These are phyloP conservation scores for Orius insidiosus DNA, from an alignment of 1,140 invertebrate species.

Conservation along the genomic window DNA sequence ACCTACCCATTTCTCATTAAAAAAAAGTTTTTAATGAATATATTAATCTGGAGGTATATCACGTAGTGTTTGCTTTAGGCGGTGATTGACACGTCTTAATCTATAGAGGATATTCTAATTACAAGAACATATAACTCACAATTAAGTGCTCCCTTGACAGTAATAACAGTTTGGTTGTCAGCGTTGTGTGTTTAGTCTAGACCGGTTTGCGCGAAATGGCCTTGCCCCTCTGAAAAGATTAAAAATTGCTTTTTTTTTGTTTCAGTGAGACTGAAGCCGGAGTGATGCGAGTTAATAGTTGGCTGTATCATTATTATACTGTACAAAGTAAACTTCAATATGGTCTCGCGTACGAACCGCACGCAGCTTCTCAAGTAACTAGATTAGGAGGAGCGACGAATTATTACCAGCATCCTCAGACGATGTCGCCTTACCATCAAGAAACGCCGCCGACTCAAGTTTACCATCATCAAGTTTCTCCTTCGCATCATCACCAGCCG, in stretches of 20 bases:
- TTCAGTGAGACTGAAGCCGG: conserved; percentile 71
- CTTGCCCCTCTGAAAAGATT: too few relatives aligned
- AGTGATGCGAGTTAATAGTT: conserved; percentile 78
- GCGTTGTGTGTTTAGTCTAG: too few relatives aligned
- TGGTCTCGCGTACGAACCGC: conserved; percentile 55
- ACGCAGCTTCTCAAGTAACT: conserved; percentile 20
- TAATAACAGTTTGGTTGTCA: too few relatives aligned
- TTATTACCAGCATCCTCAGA: conserved; percentile 16
- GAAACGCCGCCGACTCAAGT: conserved; percentile 23
- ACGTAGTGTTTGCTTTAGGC: too few relatives aligned
- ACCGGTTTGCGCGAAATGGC: too few relatives aligned
- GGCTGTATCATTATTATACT: conserved; percentile 86
- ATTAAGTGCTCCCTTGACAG: too few relatives aligned
- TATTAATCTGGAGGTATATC: too few relatives aligned
- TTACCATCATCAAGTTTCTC: conserved; percentile 22
- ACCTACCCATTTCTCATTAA: too few relatives aligned
- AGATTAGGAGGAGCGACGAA: conserved; percentile 17
- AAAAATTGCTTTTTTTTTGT: conserved; percentile 20
- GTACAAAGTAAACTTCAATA: conserved; percentile 86
- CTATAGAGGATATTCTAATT: too few relatives aligned
- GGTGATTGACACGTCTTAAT: too few relatives aligned
- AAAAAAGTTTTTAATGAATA: too few relatives aligned
- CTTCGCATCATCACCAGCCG: conserved; percentile 22
- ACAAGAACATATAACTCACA: too few relatives aligned
- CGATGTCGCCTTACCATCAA: conserved; percentile 18